Percentiles rank a stretch among this genome's conserved stretches.
These are phyloP conservation scores for Mellilla xanthometata DNA, from an alignment of 2,888 invertebrate genomes.

Conservation along the genomic window DNA sequence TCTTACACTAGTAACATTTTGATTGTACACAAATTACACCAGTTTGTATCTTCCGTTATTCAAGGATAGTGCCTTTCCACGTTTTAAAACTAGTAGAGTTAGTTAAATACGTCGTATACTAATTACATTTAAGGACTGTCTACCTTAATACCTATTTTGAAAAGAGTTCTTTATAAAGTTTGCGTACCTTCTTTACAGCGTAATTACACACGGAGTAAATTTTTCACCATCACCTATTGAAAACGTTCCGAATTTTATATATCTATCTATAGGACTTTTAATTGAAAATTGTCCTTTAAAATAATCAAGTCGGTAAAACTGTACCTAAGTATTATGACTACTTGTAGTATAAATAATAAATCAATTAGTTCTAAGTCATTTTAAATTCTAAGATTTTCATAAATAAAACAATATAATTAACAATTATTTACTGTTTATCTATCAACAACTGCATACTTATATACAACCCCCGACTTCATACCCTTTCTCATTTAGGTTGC, in stretches of 20 bases:
- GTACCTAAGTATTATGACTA: conserved; percentile 38
- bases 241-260: conserved; percentile 59
- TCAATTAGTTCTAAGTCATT: conserved; percentile 61
- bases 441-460: not conserved
- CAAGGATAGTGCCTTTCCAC: conserved; percentile 78
- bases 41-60: conserved; percentile 44
- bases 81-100: conserved; percentile 54
- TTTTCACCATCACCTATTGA: conserved; percentile 39
- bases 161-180: conserved; percentile 37
- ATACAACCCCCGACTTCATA: not conserved
- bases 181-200: conserved; percentile 33
- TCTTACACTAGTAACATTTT: conserved; percentile 11
- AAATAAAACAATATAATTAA: conserved; percentile 55
- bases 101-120: conserved; percentile 47
- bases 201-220: conserved; percentile 31
- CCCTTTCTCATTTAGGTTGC: no score
- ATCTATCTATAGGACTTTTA: conserved; percentile 41
- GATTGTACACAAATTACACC: conserved; percentile 21
- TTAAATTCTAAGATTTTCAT: conserved; percentile 64
- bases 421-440: conserved; percentile 22
- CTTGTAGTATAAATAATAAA: conserved; percentile 64
- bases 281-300: conserved; percentile 43
- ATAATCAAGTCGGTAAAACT: conserved; percentile 49
- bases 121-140: conserved; percentile 42
- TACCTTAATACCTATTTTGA: conserved; percentile 38